phyloP scores from a whole-genome alignment of 2,888 invertebrate species.

The Drosophila merina region DNA sequence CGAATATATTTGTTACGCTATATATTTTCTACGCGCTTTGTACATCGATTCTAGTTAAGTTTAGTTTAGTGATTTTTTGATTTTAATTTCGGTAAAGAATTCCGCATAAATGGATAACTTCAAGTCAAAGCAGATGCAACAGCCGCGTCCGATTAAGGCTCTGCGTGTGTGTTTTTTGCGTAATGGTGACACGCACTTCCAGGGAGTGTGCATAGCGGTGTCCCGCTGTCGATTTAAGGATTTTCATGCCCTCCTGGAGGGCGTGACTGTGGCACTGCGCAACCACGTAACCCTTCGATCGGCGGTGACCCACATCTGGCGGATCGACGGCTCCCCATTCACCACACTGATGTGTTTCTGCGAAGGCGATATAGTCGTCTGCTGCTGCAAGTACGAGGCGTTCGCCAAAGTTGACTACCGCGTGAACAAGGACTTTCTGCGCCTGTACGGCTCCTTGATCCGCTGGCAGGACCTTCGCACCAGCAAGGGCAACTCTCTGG shows the following conservation, averaged over 20 bases:
- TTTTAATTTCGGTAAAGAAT: neutral
- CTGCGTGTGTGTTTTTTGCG: neutral
- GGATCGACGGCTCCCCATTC: neutral
- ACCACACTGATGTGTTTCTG: neutral
- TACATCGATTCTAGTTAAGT: too few species aligned
- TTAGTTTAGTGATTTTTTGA: neutral
- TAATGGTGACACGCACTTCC: neutral
- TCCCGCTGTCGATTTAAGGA: neutral
- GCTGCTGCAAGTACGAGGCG: conserved; percentile 1
- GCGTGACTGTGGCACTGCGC: neutral
- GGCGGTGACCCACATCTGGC: neutral
- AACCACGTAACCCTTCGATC: neutral
- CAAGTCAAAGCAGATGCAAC: neutral
- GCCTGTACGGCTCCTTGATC: neutral
- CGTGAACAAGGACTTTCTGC: neutral
- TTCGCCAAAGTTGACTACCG: neutral
- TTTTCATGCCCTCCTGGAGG: neutral
- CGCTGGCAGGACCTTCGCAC: neutral
- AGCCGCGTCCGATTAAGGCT: neutral
- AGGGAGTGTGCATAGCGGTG: neutral
- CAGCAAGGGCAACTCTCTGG: neutral
- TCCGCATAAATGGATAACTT: neutral
- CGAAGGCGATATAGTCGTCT: neutral
- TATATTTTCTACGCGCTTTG: too few species aligned
- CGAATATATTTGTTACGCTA: too few species aligned